Conservation (phyloP, 2,113 vertebrate genomes). For the Solenodon paradoxus region DNA sequence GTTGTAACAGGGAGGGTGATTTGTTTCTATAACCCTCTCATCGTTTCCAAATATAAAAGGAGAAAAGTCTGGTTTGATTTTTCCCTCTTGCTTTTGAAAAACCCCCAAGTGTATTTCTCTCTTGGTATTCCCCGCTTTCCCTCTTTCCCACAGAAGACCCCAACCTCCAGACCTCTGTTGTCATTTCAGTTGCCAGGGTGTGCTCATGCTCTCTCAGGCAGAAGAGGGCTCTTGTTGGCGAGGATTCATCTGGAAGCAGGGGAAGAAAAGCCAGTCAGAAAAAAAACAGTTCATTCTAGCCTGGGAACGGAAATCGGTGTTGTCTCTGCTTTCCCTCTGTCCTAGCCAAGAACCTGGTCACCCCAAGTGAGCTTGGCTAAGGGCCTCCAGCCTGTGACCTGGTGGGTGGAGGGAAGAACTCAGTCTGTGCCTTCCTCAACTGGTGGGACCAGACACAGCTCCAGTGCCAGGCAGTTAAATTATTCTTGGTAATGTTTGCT, state of each 20-base stretch:
- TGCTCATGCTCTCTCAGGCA: conserved; percentile 33
- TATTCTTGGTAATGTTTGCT: conserved; percentile 8
- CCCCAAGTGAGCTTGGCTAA: background rate
- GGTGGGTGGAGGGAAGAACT: too few species aligned
- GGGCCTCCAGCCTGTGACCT: background rate
- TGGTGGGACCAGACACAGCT: background rate
- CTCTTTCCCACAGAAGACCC: background rate
- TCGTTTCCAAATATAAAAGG: background rate
- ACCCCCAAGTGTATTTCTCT: background rate
- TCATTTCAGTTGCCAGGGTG: conserved; percentile 43
- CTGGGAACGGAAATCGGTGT: conserved; percentile 65
- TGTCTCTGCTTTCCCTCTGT: background rate
- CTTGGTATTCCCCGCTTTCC: background rate
- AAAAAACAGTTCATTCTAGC: conserved; percentile 50
- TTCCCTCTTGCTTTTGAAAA: background rate
- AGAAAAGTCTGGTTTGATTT: conserved; percentile 12
- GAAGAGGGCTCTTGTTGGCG: conserved; percentile 63
- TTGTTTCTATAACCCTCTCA: background rate
- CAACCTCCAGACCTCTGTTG: background rate
- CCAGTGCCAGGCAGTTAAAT: background rate
- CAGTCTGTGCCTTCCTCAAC: background rate
- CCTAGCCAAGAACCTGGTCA: conserved; percentile 38
- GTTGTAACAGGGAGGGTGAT: background rate
- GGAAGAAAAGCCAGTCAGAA: conserved; percentile 54
- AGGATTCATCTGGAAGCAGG: conserved; percentile 53